Percentiles rank a stretch among this genome's conserved stretches.
These are phyloP conservation scores for Cryptomyrus ogoouensis DNA, from an alignment of 2,113 vertebrate species.

Conservation along the genomic window DNA sequence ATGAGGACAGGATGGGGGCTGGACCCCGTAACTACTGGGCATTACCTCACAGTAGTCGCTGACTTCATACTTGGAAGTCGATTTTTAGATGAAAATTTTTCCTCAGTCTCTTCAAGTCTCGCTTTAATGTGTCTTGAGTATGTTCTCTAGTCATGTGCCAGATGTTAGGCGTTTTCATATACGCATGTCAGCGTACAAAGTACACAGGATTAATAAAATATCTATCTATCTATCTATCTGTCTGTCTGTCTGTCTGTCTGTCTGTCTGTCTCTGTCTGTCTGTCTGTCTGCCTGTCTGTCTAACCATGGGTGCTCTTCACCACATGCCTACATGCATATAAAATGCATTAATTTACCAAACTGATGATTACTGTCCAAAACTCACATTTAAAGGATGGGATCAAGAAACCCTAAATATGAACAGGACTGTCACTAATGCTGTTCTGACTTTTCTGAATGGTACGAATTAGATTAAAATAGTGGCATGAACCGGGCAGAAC, in stretches of 20 bases:
- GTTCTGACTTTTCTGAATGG: neutral
- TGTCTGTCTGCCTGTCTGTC: too few relatives aligned
- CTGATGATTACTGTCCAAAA: neutral
- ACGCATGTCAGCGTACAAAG: neutral
- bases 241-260: too few relatives aligned
- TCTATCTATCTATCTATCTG: too few relatives aligned
- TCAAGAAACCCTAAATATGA: neutral
- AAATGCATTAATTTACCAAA: neutral
- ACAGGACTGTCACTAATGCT: neutral
- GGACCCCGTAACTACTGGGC: slow-evolving; percentile 3
- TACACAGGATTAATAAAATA: neutral
- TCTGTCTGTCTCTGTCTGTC: too few relatives aligned
- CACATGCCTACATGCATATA: neutral
- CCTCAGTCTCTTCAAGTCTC: slow-evolving; percentile 33
- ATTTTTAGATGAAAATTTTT: slow-evolving; percentile 39
- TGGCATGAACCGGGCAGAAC: neutral
- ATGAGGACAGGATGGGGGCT: slow-evolving; percentile 23
- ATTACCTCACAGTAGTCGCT: slow-evolving; percentile 32
- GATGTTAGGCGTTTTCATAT: neutral
- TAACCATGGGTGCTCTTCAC: neutral
- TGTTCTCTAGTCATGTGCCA: neutral
- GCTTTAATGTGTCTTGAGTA: neutral
- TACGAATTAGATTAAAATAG: neutral
- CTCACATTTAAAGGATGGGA: neutral
- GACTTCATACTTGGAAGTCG: slow-evolving; percentile 41